Conservation (phyloP, 2,113 vertebrate species). For the Barnardius zonarius region DNA sequence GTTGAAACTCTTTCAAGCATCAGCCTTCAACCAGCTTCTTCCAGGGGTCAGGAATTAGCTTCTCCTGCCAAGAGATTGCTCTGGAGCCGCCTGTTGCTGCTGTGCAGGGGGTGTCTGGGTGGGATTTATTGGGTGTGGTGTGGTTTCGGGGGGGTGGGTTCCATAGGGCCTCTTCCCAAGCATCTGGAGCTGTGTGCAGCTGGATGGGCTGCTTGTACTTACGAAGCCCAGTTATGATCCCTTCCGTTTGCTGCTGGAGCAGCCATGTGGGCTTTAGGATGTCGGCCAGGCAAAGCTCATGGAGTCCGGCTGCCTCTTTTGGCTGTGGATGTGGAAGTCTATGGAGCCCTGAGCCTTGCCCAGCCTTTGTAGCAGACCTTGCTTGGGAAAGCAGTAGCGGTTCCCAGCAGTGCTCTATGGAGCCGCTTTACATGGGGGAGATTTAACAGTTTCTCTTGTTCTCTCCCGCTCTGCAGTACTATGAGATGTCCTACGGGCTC, state of each 20-base stretch:
- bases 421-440: neutral
- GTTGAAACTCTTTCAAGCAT: neutral
- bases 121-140: neutral
- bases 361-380: neutral
- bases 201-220: neutral
- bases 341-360: neutral
- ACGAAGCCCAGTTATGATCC: neutral
- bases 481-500: constrained; percentile 96
- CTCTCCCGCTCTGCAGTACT: constrained; percentile 77
- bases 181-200: constrained; percentile 25
- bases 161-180: neutral
- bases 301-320: neutral
- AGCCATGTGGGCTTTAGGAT: neutral
- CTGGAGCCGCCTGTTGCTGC: constrained; percentile 11
- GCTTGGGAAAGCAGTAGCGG: neutral
- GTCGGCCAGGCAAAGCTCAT: neutral
- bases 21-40: neutral
- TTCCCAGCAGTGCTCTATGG: neutral
- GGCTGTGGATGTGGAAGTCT: neutral
- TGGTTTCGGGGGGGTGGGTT: neutral
- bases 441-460: neutral
- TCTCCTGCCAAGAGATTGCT: neutral
- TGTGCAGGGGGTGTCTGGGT: neutral
- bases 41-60: neutral
- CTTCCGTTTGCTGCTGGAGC: constrained; percentile 4